These are phyloP conservation scores for Discoglossus pictus DNA, from an alignment of 2,797 vertebrate genomes.

Conservation along the genomic window DNA sequence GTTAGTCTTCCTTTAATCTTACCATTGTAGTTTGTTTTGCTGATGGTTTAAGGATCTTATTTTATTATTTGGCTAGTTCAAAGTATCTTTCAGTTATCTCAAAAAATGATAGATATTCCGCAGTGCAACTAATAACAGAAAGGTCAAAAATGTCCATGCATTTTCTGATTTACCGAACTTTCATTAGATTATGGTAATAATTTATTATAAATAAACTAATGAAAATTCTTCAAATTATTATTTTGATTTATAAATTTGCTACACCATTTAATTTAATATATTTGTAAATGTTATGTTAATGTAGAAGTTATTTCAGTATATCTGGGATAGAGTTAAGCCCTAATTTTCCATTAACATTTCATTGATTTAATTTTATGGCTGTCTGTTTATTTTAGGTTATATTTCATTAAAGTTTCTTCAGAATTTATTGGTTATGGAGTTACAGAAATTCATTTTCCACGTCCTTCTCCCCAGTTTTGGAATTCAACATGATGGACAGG, in stretches of 20 bases:
- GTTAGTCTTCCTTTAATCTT: too few relatives aligned
- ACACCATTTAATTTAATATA: constrained; percentile 3
- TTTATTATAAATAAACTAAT: constrained; percentile 31
- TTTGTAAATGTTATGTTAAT: constrained; percentile 1
- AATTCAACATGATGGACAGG: constrained; percentile 93
- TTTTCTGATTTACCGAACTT: too few relatives aligned
- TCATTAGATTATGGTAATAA: too few relatives aligned
- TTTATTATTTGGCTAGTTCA: too few relatives aligned
- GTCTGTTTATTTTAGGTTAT: constrained; percentile 14
- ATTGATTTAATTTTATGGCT: background rate
- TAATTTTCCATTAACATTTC: background rate
- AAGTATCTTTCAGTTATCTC: too few relatives aligned
- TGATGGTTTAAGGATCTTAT: too few relatives aligned
- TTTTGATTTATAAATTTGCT: constrained; percentile 8
- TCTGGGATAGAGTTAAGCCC: background rate
- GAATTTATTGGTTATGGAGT: background rate
- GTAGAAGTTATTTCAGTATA: background rate
- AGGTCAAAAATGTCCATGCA: too few relatives aligned
- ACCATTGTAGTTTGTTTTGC: too few relatives aligned
- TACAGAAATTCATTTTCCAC: background rate
- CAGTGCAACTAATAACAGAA: too few relatives aligned
- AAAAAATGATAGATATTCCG: too few relatives aligned
- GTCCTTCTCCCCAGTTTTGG: constrained; percentile 79
- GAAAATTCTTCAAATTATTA: constrained; percentile 18
- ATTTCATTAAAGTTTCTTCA: background rate